Conservation (phyloP, 2,113 vertebrate genomes). For the Eretmochelys imbricata region DNA sequence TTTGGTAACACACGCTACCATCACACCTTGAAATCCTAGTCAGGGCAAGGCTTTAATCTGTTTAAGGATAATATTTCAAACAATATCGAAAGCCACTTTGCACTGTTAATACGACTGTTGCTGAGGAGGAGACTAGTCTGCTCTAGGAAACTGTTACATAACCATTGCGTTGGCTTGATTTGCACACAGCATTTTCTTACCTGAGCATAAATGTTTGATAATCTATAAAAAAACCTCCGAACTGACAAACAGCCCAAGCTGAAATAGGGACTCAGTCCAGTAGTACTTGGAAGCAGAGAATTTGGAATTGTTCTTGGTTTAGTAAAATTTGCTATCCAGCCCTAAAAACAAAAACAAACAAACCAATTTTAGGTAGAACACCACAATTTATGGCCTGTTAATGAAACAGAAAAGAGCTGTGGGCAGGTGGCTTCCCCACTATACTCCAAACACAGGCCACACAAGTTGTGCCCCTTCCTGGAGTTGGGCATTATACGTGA, state of each 20-base stretch:
- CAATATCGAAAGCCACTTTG: neutral
- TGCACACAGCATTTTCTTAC: neutral
- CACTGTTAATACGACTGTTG: neutral
- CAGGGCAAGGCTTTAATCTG: neutral
- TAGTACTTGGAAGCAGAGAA: constrained; percentile 54
- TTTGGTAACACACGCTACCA: neutral
- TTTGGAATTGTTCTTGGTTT: constrained; percentile 54
- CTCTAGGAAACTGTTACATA: neutral
- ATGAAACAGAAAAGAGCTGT: neutral
- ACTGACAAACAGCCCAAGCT: constrained; percentile 50
- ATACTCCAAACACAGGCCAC: neutral
- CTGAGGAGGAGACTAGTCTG: neutral
- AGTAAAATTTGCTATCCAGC: constrained; percentile 37
- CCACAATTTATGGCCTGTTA: rapidly evolving
- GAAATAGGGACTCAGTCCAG: constrained; percentile 56
- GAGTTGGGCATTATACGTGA: neutral
- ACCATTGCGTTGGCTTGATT: neutral
- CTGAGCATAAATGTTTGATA: constrained; percentile 58
- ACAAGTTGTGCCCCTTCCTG: neutral
- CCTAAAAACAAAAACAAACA: neutral
- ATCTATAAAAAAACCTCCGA: constrained; percentile 35
- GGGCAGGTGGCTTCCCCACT: neutral
- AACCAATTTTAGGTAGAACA: neutral
- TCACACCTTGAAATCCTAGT: neutral
- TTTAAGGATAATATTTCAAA: neutral